These are phyloP conservation scores for Rhinoraja longicauda DNA, from an alignment of 2,797 vertebrate species.

Conservation along the genomic window DNA sequence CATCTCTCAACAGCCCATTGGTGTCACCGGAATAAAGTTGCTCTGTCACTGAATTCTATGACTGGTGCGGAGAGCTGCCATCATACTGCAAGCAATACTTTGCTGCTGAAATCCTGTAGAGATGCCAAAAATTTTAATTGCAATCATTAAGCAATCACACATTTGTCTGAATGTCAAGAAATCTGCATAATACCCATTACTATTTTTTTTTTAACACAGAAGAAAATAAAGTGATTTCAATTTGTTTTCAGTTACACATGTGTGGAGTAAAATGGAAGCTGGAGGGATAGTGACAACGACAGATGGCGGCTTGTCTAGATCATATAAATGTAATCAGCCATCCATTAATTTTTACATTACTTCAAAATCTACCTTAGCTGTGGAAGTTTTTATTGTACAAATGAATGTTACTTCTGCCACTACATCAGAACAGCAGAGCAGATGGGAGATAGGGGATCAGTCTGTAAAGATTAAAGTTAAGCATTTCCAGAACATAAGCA, in stretches of 20 bases:
- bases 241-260: neutral
- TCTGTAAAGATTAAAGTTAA: constrained; percentile 28
- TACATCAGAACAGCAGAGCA: neutral
- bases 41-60: neutral
- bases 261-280: constrained; percentile 3
- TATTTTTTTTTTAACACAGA: neutral
- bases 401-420: neutral
- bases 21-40: neutral
- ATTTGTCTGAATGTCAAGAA: neutral
- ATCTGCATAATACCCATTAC: neutral
- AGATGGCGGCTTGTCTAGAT: constrained; percentile 11
- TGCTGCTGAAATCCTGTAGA: neutral
- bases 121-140: neutral
- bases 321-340: constrained; percentile 24
- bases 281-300: neutral
- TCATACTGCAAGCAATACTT: neutral
- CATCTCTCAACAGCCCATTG: no score
- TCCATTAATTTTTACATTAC: constrained; percentile 21
- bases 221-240: neutral
- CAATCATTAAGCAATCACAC: neutral
- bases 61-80: neutral
- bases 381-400: neutral
- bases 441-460: neutral
- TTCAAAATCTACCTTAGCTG: constrained; percentile 20
- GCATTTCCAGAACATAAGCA: constrained; percentile 9